Evolutionary conservation across 64 coral and sea anemone species (phyloP).

Genomic region (Actinia equina): DNA sequence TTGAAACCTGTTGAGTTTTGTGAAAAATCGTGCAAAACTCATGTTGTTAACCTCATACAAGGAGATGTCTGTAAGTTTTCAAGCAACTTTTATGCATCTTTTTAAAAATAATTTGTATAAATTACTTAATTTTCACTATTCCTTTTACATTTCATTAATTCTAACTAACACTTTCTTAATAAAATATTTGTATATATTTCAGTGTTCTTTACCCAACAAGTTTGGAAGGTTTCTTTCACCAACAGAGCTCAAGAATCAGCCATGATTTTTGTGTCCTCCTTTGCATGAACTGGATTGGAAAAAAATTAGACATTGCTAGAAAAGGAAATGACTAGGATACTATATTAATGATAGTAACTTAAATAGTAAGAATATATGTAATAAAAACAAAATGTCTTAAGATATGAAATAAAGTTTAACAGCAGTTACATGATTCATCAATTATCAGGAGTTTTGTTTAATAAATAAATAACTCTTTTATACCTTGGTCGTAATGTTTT

Average conservation of each 20-base stretch:
- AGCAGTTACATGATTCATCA: too few relatives aligned
- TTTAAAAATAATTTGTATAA: too few relatives aligned
- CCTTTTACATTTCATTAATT: not conserved
- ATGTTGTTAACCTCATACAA: conserved; percentile 38
- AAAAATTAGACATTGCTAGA: not conserved
- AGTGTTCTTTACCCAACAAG: conserved; percentile 61
- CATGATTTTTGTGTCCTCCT: conserved; percentile 45
- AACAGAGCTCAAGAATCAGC: conserved; percentile 28
- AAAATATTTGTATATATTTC: not conserved
- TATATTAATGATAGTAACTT: too few relatives aligned
- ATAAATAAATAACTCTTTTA: too few relatives aligned
- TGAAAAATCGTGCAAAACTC: conserved; percentile 45
- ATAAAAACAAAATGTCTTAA: too few relatives aligned
- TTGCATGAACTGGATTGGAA: conserved; percentile 14
- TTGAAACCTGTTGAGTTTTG: conserved; percentile 61
- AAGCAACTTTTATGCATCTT: not conserved
- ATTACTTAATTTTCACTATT: too few relatives aligned
- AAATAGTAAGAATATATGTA: too few relatives aligned
- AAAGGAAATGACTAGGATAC: not conserved
- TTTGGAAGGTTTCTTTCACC: conserved; percentile 23
- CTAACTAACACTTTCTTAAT: not conserved
- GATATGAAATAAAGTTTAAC: too few relatives aligned
- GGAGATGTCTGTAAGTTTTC: conserved; percentile 87
- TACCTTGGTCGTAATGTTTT: too few relatives aligned
- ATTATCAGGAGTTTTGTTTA: too few relatives aligned